Conservation (phyloP, 2,888 invertebrate genomes). For the Suillia variegata region DNA sequence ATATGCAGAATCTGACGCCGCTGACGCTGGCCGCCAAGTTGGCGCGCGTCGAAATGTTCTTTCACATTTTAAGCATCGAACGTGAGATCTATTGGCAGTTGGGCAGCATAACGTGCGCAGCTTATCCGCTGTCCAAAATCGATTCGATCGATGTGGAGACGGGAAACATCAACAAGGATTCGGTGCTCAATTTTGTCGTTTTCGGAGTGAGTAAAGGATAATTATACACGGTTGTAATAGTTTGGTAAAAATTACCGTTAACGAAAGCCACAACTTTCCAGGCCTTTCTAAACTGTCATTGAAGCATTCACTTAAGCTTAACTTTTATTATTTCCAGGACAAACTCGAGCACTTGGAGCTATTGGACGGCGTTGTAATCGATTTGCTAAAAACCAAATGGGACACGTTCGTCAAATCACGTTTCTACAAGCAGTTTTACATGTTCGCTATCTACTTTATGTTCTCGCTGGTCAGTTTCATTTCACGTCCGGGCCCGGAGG, state of each 20-base stretch:
- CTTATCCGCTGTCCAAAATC: conserved; percentile 92
- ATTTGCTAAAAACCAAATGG: conserved; percentile 96
- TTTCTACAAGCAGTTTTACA: conserved; percentile 89
- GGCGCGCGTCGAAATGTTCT: conserved; percentile 93
- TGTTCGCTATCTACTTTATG: conserved; percentile 89
- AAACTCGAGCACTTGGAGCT: conserved; percentile 93
- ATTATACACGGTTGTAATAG: not conserved
- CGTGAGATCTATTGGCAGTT: conserved; percentile 98
- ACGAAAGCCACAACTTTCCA: not conserved
- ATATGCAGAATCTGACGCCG: conserved; percentile 87
- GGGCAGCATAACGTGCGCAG: conserved; percentile 91
- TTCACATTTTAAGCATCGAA: conserved; percentile 95
- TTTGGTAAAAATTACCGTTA: not conserved
- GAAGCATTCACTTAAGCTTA: not conserved
- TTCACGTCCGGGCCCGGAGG: conserved; percentile 80
- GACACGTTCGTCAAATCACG: conserved; percentile 94
- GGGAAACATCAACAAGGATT: conserved; percentile 92
- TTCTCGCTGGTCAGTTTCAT: conserved; percentile 88
- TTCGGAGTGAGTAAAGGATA: conserved; percentile 82
- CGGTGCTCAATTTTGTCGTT: conserved; percentile 92
- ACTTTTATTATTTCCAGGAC: conserved; percentile 67
- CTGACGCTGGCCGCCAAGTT: conserved; percentile 92
- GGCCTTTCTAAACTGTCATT: conserved; percentile 8
- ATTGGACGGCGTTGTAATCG: conserved; percentile 91
- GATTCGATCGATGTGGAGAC: conserved; percentile 93